phyloP scores from a whole-genome alignment of 1,140 invertebrate species.

The Sycophaga agraensis region DNA sequence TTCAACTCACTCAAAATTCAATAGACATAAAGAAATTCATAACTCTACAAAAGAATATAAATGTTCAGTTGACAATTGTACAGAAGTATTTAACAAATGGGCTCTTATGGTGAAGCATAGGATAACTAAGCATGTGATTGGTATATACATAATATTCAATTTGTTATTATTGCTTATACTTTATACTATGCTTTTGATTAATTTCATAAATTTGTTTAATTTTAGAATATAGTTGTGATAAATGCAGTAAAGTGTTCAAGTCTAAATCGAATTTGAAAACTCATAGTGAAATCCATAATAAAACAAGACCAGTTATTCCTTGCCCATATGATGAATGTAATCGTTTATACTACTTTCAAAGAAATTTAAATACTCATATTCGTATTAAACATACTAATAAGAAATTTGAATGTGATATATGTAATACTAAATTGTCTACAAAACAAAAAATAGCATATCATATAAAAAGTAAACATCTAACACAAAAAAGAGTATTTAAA shows the following conservation, averaged over 20 bases:
- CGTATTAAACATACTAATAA: conserved; percentile 6
- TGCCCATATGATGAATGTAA: conserved; percentile 26
- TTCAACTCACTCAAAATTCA: background rate
- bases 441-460: conserved; percentile 25
- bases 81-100: conserved; percentile 26
- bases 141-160: conserved; percentile 15
- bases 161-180: background rate
- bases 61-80: conserved; percentile 13
- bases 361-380: conserved; percentile 26
- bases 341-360: conserved; percentile 23
- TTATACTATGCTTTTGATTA: background rate
- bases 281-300: conserved; percentile 7
- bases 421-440: background rate
- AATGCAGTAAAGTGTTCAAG: conserved; percentile 23
- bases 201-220: background rate
- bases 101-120: conserved; percentile 15
- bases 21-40: conserved; percentile 12
- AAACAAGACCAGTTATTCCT: conserved; percentile 15
- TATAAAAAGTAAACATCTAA: conserved; percentile 6
- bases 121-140: background rate
- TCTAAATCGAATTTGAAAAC: background rate
- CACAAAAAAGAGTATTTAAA: background rate
- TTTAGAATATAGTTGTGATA: conserved; percentile 13
- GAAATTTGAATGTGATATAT: conserved; percentile 27
- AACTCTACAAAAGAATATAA: conserved; percentile 11